These are phyloP conservation scores for Gymnogyps californianus DNA, from an alignment of 2,113 vertebrate genomes.

Conservation along the genomic window DNA sequence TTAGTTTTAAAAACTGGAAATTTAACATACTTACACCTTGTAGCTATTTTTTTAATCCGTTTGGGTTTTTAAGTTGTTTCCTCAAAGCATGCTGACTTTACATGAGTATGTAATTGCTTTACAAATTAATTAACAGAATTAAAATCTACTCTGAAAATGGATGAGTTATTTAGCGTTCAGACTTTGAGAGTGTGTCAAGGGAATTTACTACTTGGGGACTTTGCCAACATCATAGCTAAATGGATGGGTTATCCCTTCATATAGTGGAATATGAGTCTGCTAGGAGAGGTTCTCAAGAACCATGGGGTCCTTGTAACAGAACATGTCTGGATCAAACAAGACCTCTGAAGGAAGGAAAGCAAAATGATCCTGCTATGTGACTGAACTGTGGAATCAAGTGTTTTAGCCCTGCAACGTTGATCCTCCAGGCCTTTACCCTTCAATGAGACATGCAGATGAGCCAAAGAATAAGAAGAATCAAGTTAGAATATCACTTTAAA, in stretches of 20 bases:
- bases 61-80: neutral
- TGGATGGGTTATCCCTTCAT: neutral
- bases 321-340: neutral
- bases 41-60: neutral
- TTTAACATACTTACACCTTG: neutral
- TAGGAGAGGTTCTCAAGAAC: neutral
- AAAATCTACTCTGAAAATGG: neutral
- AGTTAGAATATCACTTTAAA: neutral
- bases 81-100: neutral
- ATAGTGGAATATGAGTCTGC: neutral
- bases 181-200: neutral
- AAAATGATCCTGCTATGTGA: neutral
- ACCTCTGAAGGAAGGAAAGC: neutral
- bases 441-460: neutral
- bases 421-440: neutral
- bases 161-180: neutral
- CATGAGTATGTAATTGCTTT: neutral
- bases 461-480: neutral
- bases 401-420: rapidly evolving
- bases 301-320: neutral
- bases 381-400: neutral
- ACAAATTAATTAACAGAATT: conserved; percentile 21
- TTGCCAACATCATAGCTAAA: neutral
- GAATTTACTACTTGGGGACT: neutral
- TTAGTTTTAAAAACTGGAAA: neutral